Base-by-base conservation (phyloP, 2,888 invertebrate species). In the Stenodera caucasica region DNA sequence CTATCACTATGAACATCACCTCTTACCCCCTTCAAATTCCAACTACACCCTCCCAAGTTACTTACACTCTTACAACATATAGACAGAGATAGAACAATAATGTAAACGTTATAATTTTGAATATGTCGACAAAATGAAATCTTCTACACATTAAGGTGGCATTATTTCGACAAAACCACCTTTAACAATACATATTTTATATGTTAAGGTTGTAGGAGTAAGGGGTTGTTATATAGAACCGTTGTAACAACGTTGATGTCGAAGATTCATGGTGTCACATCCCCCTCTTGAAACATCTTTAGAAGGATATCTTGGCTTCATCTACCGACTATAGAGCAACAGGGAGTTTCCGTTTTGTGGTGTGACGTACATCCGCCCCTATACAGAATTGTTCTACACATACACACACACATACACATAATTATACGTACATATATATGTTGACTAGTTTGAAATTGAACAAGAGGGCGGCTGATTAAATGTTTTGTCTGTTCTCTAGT, bases 311-410 rank as follows among this genome's bases (percentile, higher is more conserved):
- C 63, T 53, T 18, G 57, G 45, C 11, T 56, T 53, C 37, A 59
- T 63, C 63, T 53, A 32, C n/a, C n/a, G 59, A 11, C 18, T 45
- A 21, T 11, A 21, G 21, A 63, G 63, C 63, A 63, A 63, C 63
- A 63, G 57, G 62, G 63, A 63, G 59, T 49, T 63, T 57, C 63
- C 63, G 63, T 21, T 40, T 30, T 50, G 54, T 57, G 59, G 59
- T 54, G 62, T 53, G 59, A 63, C 63, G 57, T 63, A 56, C 55
- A 55, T 62, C 62, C 55, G 58, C 55, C 49, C 45, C 49, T 37
- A 50, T n/a, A 54, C 29, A 45, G 57, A 40, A 55, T 58, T 58
- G 45, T 35, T 32, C 58, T 53, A 62, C 55, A 58, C 45, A 55
- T 14, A 30, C 14, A 23, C 26, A 45, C 5, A 18, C 45, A 40